Percentiles rank a stretch among this genome's conserved stretches.
Evolutionary conservation across 2,888 invertebrate genomes (phyloP).

Genomic region (Esperia sulphurella): DNA sequence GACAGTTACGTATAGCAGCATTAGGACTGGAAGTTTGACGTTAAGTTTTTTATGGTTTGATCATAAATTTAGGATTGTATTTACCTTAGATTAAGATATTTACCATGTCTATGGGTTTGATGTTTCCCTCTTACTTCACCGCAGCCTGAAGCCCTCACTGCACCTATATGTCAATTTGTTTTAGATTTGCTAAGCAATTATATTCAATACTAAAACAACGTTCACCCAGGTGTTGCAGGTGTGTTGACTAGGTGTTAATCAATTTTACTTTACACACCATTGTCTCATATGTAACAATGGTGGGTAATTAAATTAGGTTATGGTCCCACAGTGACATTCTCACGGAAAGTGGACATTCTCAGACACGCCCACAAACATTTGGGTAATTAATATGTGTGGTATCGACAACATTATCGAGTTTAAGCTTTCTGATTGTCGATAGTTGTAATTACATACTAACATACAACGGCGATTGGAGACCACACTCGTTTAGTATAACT

Average conservation of each 20-base stretch:
- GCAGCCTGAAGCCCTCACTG: no score
- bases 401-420: conserved; percentile 21
- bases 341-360: conserved; percentile 31
- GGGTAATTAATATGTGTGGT: conserved; percentile 34
- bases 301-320: conserved; percentile 44
- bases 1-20: no score
- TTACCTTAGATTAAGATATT: no score
- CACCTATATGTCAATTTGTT: no score
- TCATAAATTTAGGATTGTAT: no score
- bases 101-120: no score
- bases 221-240: conserved; percentile 30
- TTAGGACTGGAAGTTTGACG: no score
- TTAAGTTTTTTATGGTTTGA: no score
- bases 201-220: conserved; percentile 7
- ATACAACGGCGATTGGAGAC: conserved; percentile 2
- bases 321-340: conserved; percentile 16
- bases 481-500: conserved; percentile 7
- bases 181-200: neutral
- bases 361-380: conserved; percentile 30
- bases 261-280: conserved; percentile 24
- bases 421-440: conserved; percentile 24
- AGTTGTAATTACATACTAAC: conserved; percentile 26
- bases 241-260: neutral
- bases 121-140: no score
- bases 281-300: conserved; percentile 47